Conservation (phyloP, 2,113 vertebrate species). For the Haemorhous mexicanus region DNA sequence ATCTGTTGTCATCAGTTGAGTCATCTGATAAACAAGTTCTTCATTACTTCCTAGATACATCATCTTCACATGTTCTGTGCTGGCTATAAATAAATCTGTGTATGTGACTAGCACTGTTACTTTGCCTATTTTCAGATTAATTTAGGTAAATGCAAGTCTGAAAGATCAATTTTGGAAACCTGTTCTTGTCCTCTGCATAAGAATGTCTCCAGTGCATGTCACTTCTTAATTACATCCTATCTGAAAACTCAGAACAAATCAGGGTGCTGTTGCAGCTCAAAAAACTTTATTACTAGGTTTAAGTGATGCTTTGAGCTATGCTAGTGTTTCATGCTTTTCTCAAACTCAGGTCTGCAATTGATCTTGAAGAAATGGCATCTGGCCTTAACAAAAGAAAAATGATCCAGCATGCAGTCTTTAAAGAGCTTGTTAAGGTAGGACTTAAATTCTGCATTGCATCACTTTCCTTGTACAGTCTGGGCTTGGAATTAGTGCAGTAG, state of each 20-base stretch:
- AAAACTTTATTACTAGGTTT: neutral
- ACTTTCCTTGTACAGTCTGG: neutral
- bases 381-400: slow-evolving; percentile 99
- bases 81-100: neutral
- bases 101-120: neutral
- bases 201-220: neutral
- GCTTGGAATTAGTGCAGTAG: neutral
- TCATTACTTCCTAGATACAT: neutral
- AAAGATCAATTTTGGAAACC: neutral
- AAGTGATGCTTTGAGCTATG: neutral
- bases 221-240: neutral
- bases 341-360: slow-evolving; percentile 88
- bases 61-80: neutral
- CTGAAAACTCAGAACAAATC: neutral
- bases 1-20: neutral
- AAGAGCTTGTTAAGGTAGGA: slow-evolving; percentile 97
- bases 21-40: neutral
- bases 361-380: slow-evolving; percentile 99
- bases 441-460: neutral
- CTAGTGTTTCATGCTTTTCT: neutral
- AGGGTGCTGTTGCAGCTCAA: neutral
- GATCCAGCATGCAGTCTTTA: slow-evolving; percentile 99
- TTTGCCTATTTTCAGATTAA: slow-evolving; percentile 1
- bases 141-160: neutral
- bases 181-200: neutral